Base-by-base conservation (phyloP, 2,797 vertebrate species). In the Hyperoplus lanceolatus region DNA sequence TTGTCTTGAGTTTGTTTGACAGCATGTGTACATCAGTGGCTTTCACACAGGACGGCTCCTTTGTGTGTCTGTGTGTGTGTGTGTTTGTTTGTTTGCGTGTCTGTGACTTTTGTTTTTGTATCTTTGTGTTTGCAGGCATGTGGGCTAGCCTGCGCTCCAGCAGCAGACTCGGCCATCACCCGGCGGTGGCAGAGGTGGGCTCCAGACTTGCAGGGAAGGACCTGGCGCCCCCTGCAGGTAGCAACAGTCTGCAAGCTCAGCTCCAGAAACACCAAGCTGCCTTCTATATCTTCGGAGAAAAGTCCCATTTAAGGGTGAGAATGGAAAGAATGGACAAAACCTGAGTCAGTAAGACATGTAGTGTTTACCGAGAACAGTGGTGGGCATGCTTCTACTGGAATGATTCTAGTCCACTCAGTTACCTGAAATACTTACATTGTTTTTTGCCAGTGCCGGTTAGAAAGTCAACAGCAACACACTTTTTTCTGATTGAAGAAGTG, bases 121-220 rank as follows among this genome's bases (percentile, higher is more conserved):
- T 81, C 38, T 83, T 65, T 91, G 74, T 90, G 75, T 85, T 77
- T 72, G 66, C 89, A 99, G 98, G 98, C 90, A 96, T 99, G 54
- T 99, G 98, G 98, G 97, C 97, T 4, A 99, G 97, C 92, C 95
- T 99, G 86, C 97, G 98, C 83, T 98, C 97, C 70, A 98, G 97
- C 95, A 96, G 96, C 93, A 95, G 96, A 74, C 96, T 98, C 83
- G 94, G 95, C 93, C 97, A 96, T 84, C 95, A 96, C 82, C 94
- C 85, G 0, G 57, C 89, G 11, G 36, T 94, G 18, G 87, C 84
- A 15, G 96, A 98, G 1, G 95, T 97, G 71, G 97, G 98, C 3
- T 88, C 97, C 83, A 95, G 97, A 60, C 94, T 98, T 61, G 96
- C 97, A 60, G 96, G 97, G 89, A 99, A 97, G 89, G 97, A 99